Base-by-base conservation (phyloP, 2,113 vertebrate genomes). In the Melospiza melodia region DNA sequence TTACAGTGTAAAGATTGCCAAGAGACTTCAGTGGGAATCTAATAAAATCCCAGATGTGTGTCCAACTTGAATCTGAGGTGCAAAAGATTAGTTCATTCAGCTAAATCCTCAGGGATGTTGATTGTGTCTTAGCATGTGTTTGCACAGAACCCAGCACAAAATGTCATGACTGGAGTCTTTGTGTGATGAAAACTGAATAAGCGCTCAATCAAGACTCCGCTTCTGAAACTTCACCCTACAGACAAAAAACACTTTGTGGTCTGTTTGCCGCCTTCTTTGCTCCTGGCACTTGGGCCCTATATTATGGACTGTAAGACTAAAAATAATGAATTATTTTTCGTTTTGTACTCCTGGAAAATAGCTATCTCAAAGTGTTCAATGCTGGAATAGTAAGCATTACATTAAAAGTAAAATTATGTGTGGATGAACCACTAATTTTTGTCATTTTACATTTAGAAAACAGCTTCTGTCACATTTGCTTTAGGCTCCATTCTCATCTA, bases 141-240 rank as follows among this genome's bases (percentile, higher is more conserved):
- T 91, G 90, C 75, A 84, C 82, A 92, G 90, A 80, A 67, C 65
- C 30, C 59, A 74, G 76, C 41, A 88, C 51, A 92, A 90, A 86
- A 83, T 81, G 69, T 61, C 59, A 85, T 86, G 93, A 94, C 85
- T 88, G 72, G 75, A 74, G 85, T 77, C 92, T 96, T 94, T 91
- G 87, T 95, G 68, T 81, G 75, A 63, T 63, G 82, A 83, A 84
- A 89, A 89, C 51, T 30, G 67, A 90, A 96, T 94, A 74, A 96
- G 84, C 14, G 35, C 84, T 95, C 94, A 95, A 79, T 97, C 94
- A 94, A 97, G 97, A 95, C 94, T 96, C 95, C 88, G 58, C 93
- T 95, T 94, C 91, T 68, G 87, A 90, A 90, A 91, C 79, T 91
- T 93, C 89, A 78, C 93, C 96, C 91, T 93, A 77, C 72, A 94